These are phyloP conservation scores for Megaptera novaeangliae DNA, from an alignment of 2,113 vertebrate genomes.

Conservation along the genomic window DNA sequence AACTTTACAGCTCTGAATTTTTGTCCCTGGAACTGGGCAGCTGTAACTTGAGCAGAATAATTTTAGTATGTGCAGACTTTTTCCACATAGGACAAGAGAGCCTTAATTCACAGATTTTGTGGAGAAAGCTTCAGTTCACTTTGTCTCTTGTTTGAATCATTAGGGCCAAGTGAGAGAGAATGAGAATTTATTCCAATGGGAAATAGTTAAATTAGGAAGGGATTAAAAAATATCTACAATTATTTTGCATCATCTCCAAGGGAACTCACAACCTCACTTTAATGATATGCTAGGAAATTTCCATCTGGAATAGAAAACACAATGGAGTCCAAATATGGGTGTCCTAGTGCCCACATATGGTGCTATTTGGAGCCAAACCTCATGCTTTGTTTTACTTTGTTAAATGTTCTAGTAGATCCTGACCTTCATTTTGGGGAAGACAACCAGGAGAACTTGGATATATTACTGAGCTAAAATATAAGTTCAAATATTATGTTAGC, in stretches of 20 bases:
- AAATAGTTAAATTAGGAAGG: not conserved
- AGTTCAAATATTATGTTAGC: not conserved
- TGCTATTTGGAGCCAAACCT: not conserved
- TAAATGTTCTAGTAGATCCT: not conserved
- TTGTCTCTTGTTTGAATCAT: not conserved
- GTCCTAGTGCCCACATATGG: not conserved
- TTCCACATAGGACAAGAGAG: not conserved
- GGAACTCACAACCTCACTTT: not conserved
- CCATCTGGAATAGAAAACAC: not conserved
- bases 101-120: not conserved
- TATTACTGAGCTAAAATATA: not conserved
- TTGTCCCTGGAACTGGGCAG: not conserved
- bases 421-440: not conserved
- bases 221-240: slow-evolving; percentile 10
- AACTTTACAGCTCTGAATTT: not conserved
- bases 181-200: not conserved
- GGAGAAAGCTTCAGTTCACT: not conserved
- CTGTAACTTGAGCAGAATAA: not conserved
- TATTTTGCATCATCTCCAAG: not conserved
- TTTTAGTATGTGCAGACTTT: not conserved
- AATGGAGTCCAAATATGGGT: not conserved
- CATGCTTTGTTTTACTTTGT: not conserved
- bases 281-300: not conserved
- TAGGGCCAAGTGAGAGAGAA: not conserved
- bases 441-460: not conserved